Evolutionary conservation across 2,797 vertebrate genomes (phyloP).

Genomic region (Falco naumanni): DNA sequence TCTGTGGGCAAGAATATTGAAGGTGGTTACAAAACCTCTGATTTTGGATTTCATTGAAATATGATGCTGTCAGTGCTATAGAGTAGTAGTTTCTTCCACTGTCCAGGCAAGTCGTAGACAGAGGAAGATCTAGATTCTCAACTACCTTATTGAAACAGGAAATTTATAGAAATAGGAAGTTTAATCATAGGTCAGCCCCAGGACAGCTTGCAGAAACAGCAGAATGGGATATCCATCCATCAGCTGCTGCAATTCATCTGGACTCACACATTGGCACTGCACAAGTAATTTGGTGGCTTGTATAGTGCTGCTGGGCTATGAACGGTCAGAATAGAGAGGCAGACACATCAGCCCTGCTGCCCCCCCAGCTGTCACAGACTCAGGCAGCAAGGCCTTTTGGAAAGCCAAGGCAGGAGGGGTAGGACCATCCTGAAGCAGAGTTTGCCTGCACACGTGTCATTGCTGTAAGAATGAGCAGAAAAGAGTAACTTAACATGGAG

Average conservation of each 20-base stretch:
- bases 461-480: neutral
- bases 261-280: neutral
- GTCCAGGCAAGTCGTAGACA: neutral
- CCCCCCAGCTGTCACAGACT: neutral
- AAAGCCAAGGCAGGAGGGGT: neutral
- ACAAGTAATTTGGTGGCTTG: neutral
- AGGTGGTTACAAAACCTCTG: neutral
- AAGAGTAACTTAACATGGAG: neutral
- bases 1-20: neutral
- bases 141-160: neutral
- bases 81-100: neutral
- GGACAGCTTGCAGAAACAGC: neutral
- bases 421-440: neutral
- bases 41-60: neutral
- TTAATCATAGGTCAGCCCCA: neutral
- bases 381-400: neutral
- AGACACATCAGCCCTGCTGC: neutral
- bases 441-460: neutral
- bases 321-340: neutral
- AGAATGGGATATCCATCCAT: neutral
- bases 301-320: neutral
- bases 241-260: neutral
- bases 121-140: neutral
- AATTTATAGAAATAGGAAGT: neutral
- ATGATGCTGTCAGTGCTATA: neutral